phyloP scores from a whole-genome alignment of 2,888 invertebrate species.

The Lasioglossum pauxillum region DNA sequence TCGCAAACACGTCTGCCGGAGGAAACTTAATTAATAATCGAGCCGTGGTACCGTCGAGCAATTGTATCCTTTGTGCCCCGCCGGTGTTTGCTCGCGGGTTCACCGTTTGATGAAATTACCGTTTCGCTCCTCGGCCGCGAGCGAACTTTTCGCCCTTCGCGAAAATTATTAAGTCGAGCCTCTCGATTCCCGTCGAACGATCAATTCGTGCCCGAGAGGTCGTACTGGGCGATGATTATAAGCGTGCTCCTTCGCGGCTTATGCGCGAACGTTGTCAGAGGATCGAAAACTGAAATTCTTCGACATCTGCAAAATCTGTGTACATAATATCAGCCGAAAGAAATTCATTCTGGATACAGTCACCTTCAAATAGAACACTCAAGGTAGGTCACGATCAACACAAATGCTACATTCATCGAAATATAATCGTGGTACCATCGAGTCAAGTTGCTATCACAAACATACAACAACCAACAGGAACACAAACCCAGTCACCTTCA shows the following conservation, averaged over 20 bases:
- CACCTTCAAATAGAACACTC: too few relatives aligned
- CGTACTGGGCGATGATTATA: neutral
- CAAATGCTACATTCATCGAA: too few relatives aligned
- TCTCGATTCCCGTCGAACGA: neutral
- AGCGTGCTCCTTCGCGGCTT: neutral
- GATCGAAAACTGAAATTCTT: neutral
- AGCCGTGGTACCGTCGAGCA: constrained; percentile 36
- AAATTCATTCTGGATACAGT: neutral
- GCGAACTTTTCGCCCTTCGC: constrained; percentile 20
- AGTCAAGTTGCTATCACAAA: too few relatives aligned
- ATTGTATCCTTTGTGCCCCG: constrained; percentile 45
- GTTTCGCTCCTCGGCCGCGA: constrained; percentile 1
- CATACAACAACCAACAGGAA: too few relatives aligned
- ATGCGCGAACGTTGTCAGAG: neutral
- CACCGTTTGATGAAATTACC: constrained; percentile 32
- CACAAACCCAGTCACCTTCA: too few relatives aligned
- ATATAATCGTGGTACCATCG: too few relatives aligned
- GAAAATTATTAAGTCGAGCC: constrained; percentile 6
- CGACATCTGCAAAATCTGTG: neutral
- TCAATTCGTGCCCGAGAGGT: neutral
- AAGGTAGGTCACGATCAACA: too few relatives aligned
- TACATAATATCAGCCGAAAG: neutral
- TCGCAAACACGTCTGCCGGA: constrained; percentile 29
- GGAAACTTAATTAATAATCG: constrained; percentile 47
- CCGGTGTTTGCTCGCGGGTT: constrained; percentile 36